These are phyloP conservation scores for Clarias macrocephalus DNA, from an alignment of 2,113 vertebrate species.

Conservation along the genomic window DNA sequence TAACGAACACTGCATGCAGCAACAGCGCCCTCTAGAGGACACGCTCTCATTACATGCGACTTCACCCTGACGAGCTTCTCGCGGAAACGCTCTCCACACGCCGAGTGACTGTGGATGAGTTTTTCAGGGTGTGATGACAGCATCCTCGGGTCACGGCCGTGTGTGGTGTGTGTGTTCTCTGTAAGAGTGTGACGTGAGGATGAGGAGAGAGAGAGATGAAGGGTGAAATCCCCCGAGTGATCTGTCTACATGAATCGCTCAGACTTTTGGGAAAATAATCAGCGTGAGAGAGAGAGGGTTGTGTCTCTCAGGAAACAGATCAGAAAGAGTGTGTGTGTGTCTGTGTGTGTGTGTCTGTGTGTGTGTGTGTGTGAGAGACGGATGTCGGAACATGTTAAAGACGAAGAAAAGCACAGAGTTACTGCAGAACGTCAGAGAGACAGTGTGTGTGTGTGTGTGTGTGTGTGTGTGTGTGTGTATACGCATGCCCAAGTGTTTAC, in stretches of 20 bases:
- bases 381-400: slow-evolving; percentile 27
- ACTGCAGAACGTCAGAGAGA: slow-evolving; percentile 2
- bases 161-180: not conserved
- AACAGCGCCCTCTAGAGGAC: no score
- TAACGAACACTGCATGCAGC: no score
- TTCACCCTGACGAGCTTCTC: no score
- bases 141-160: not conserved
- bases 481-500: not conserved
- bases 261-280: not conserved
- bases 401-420: slow-evolving; percentile 25
- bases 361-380: slow-evolving; percentile 22
- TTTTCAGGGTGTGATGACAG: not conserved
- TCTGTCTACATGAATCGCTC: not conserved
- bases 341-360: slow-evolving; percentile 6
- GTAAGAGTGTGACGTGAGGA: not conserved
- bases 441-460: slow-evolving; percentile 17
- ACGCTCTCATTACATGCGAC: no score
- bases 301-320: not conserved
- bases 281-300: no score
- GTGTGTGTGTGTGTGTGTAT: slow-evolving; percentile 1
- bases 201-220: not conserved
- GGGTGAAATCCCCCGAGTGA: not conserved
- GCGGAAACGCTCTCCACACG: not conserved
- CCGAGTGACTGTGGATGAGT: no score
- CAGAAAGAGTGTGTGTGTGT: not conserved